Percentiles rank a stretch among this genome's conserved stretches.
These are phyloP conservation scores for Galemys pyrenaicus DNA, from an alignment of 2,113 vertebrate species.

Conservation along the genomic window DNA sequence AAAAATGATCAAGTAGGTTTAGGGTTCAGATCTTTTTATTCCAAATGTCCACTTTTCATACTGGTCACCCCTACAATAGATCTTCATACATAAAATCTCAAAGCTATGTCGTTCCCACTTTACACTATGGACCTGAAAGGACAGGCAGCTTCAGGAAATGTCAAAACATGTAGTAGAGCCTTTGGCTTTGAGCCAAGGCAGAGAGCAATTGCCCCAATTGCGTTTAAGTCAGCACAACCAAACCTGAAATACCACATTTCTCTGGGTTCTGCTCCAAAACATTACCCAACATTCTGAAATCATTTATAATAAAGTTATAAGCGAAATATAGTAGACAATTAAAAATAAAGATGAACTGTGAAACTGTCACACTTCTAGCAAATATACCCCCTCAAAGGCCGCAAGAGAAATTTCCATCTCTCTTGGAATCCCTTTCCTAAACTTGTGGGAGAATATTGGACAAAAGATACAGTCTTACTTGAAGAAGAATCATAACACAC, in stretches of 20 bases:
- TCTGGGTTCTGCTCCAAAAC: not conserved
- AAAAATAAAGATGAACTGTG: slow-evolving; percentile 32
- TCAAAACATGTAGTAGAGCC: slow-evolving; percentile 52
- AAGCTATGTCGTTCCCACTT: not conserved
- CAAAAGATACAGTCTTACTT: not conserved
- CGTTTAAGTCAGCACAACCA: slow-evolving; percentile 16
- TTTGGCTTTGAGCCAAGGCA: slow-evolving; percentile 30
- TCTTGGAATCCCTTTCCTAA: not conserved
- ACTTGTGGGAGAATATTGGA: not conserved
- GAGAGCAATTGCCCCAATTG: not conserved
- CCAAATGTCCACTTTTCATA: not conserved
- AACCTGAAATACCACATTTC: slow-evolving; percentile 70
- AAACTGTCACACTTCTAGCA: not conserved
- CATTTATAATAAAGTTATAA: slow-evolving; percentile 45
- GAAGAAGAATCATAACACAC: not conserved
- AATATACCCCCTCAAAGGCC: not conserved
- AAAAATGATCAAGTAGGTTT: not conserved
- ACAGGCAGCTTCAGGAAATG: slow-evolving; percentile 30
- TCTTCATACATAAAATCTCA: not conserved
- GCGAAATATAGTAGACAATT: not conserved
- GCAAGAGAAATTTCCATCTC: not conserved
- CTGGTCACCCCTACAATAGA: not conserved
- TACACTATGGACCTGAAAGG: not conserved
- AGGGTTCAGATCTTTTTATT: not conserved
- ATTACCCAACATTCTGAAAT: slow-evolving; percentile 41